Conservation (phyloP, 2,888 invertebrate species). For the Acleris literana region DNA sequence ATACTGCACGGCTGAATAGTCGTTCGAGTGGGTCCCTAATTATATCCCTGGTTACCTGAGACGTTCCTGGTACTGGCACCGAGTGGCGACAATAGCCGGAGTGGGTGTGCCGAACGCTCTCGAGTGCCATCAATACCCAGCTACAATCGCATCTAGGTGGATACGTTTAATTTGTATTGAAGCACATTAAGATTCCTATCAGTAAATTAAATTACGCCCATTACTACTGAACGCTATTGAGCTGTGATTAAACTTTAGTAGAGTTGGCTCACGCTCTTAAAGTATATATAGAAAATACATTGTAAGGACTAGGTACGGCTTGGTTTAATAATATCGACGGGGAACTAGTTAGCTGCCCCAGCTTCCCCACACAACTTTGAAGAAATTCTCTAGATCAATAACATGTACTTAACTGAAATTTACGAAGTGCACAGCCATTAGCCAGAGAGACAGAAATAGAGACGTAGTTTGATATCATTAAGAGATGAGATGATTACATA, state of each 20-base stretch:
- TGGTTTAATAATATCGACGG: no score
- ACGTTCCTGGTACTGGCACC: constrained; percentile 44
- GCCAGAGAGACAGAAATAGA: no score
- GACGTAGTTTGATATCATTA: no score
- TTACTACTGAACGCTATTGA: constrained; percentile 33
- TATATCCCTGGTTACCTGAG: constrained; percentile 50
- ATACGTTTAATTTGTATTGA: constrained; percentile 37
- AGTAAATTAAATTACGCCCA: constrained; percentile 31
- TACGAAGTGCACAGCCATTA: no score
- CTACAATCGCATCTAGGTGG: constrained; percentile 35
- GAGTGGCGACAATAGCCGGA: constrained; percentile 37
- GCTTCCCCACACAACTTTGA: no score
- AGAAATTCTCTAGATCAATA: no score
- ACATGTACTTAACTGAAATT: no score
- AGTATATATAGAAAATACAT: no score
- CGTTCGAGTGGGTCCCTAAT: constrained; percentile 56
- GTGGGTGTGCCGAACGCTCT: constrained; percentile 38
- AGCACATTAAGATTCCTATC: constrained; percentile 36
- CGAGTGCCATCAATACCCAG: constrained; percentile 30
- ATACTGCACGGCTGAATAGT: constrained; percentile 50
- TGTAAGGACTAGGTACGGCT: no score
- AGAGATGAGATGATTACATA: no score
- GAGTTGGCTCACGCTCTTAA: neutral
- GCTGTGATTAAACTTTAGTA: constrained; percentile 22
- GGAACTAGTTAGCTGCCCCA: no score